Base-by-base conservation (phyloP, 1,140 invertebrate genomes). In the Harlomillsia oculata region DNA sequence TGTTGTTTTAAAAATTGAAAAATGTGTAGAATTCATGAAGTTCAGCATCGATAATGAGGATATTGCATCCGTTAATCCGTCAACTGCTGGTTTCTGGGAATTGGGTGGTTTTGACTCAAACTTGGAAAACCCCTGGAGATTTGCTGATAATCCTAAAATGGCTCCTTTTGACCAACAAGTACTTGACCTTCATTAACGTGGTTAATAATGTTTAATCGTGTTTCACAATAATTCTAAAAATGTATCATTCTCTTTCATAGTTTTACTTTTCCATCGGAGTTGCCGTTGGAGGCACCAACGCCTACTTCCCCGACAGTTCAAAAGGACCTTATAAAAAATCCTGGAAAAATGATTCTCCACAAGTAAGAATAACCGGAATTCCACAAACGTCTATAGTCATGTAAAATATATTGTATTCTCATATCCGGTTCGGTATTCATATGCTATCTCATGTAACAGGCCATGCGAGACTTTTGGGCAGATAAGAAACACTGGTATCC, bases 81-180 rank as follows among this genome's bases (percentile, higher is more conserved):
- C 59, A 14, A 49, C 46, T 16, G 62, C 53, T 36, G 63, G 66
- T 9, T 53, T 63, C 39, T 67, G 62, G 60, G 54, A 63, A 37
- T 25, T 62, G 20, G 60, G 66, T 9, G 43, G 51, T 13, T 64
- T 66, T 55, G 44, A 51, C 67, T 72, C 36, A 71, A 46, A 44
- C 18, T 29, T 54, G 37, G 67, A 72, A 29, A 76, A 74, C 48
- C 72, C 69, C 18, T 70, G 70, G 69, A 26, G 45, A 20, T 48
- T 55, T 5, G 60, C 62, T 4, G 45, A 36, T 13, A 68, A 67
- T 50, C n/a, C 54, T 5, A 75, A 74, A 26, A 77, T 83, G 67
- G 81, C 82, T 2, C 80, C 84, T 0, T 85, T 85, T 66, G 81
- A 88, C 69, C 77, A 79, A 68, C 77, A 82, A 65, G 85, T 88